Conservation (phyloP, 2,888 invertebrate genomes). For the Synergus laeviventris region DNA sequence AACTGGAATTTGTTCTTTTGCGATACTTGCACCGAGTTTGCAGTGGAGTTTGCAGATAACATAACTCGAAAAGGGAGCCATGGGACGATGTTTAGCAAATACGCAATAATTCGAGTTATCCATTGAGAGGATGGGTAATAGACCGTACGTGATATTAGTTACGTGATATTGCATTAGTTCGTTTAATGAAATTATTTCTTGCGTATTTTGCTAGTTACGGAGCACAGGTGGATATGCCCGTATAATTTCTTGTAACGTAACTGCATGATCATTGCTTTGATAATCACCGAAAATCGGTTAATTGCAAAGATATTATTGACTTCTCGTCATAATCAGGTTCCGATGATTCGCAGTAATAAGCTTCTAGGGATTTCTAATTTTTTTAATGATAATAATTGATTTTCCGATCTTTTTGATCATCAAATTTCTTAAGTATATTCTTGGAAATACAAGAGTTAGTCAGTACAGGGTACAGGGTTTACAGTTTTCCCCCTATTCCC, state of each 20-base stretch:
- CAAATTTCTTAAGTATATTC: not conserved
- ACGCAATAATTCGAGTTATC: constrained; percentile 47
- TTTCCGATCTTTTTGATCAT: not conserved
- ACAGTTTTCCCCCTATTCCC: not conserved
- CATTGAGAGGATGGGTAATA: constrained; percentile 51
- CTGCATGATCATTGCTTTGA: constrained; percentile 43
- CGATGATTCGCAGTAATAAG: constrained; percentile 16
- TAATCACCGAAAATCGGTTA: constrained; percentile 8
- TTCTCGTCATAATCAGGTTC: not conserved
- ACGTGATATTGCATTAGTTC: constrained; percentile 53
- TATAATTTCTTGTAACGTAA: constrained; percentile 56
- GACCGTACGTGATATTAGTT: constrained; percentile 43
- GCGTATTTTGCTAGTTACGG: constrained; percentile 53
- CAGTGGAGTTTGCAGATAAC: constrained; percentile 3
- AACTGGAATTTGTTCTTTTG: not conserved
- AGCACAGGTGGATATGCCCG: constrained; percentile 42
- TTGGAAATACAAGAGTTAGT: no score
- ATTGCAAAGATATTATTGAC: constrained; percentile 13
- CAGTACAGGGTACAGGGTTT: no score
- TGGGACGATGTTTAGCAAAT: constrained; percentile 35
- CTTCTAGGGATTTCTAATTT: not conserved
- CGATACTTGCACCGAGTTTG: not conserved
- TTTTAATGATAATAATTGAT: not conserved
- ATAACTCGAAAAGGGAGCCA: constrained; percentile 15
- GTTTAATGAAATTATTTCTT: constrained; percentile 57